Conservation (phyloP, 2,888 invertebrate genomes). For the Brachyopa scutellaris region DNA sequence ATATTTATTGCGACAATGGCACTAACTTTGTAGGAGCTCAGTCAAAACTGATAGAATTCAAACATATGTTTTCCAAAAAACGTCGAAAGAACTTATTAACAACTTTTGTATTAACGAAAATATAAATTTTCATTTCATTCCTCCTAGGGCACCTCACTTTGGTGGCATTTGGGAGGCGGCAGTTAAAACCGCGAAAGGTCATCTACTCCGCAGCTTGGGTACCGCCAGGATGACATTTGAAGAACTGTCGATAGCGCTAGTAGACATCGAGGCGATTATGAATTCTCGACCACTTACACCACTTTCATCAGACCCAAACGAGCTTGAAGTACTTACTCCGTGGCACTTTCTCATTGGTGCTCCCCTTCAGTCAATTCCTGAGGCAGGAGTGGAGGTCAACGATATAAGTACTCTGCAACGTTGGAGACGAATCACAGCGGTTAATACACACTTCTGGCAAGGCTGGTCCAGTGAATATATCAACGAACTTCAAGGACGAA, state of each 20-base stretch:
- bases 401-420: conserved; percentile 36
- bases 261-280: conserved; percentile 63
- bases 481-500: neutral
- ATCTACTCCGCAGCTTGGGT: conserved; percentile 40
- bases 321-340: conserved; percentile 52
- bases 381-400: conserved; percentile 15
- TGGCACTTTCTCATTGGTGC: conserved; percentile 55
- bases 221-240: conserved; percentile 57
- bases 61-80: conserved; percentile 9
- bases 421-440: conserved; percentile 44
- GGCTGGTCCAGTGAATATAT: conserved; percentile 19
- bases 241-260: conserved; percentile 46
- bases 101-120: conserved; percentile 41
- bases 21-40: conserved; percentile 51
- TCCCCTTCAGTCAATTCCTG: conserved; percentile 22
- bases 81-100: neutral
- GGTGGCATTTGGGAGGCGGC: conserved; percentile 48
- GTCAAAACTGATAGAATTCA: conserved; percentile 31
- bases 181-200: conserved; percentile 53
- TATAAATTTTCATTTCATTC: no score
- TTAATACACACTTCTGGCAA: conserved; percentile 61
- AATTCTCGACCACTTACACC: conserved; percentile 56
- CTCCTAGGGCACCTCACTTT: no score
- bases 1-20: conserved; percentile 43
- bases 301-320: conserved; percentile 47